These are phyloP conservation scores for Pseudomyrmex cubaensis DNA, from an alignment of 1,140 invertebrate genomes.

Conservation along the genomic window DNA sequence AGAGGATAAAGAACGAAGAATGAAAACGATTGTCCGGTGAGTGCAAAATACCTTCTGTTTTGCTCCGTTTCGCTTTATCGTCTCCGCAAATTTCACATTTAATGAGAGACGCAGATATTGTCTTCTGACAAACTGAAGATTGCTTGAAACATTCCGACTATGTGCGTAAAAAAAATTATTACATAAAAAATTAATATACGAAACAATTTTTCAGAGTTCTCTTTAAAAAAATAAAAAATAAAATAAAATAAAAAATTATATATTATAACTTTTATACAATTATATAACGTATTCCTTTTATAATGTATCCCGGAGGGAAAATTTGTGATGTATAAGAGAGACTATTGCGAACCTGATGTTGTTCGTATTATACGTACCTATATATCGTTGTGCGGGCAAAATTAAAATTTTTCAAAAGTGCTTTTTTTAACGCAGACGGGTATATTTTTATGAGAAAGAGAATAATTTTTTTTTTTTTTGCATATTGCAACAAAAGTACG, in stretches of 20 bases:
- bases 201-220: background rate
- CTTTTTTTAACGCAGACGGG: background rate
- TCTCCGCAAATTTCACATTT: background rate
- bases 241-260: no score
- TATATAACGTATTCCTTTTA: background rate
- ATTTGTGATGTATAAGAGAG: no score
- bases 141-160: background rate
- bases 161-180: background rate
- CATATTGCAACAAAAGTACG: background rate
- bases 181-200: background rate
- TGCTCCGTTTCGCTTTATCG: no score
- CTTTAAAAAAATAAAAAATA: no score
- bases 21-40: conserved; percentile 6
- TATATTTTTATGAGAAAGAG: background rate
- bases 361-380: background rate
- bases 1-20: conserved; percentile 9
- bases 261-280: no score
- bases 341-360: background rate
- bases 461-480: background rate
- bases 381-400: background rate
- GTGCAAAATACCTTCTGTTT: background rate
- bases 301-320: background rate
- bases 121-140: background rate
- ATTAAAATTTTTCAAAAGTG: conserved; percentile 7
- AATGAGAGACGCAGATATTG: background rate